A percentile compares a stretch with the other conserved stretches of the same genome.
These are phyloP conservation scores for Dinothrombium tinctorium DNA, from an alignment of 1,140 invertebrate genomes.

Conservation along the genomic window DNA sequence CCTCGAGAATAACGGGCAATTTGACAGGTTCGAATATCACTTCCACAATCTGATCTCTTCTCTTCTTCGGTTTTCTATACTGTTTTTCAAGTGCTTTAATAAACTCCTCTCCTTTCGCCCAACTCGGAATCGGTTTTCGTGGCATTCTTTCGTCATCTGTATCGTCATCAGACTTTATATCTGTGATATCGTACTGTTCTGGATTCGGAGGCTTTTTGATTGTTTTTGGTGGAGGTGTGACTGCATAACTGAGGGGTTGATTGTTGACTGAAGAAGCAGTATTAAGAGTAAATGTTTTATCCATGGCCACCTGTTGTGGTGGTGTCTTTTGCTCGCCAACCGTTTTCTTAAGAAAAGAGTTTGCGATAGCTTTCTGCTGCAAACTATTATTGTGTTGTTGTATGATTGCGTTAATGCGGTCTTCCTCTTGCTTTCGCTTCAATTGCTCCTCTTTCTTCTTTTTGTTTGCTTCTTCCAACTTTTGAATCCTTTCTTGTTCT, in stretches of 20 bases:
- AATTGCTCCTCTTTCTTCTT: background rate
- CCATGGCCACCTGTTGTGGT: background rate
- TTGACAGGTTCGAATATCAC: background rate
- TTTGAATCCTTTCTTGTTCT: background rate
- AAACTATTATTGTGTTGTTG: background rate
- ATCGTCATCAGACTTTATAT: conserved; percentile 2
- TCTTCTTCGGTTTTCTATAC: background rate
- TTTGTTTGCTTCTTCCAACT: background rate
- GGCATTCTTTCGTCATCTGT: background rate
- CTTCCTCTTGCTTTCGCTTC: background rate
- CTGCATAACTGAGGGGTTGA: no score
- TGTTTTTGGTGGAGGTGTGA: no score
- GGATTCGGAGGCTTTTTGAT: background rate
- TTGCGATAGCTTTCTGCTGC: background rate
- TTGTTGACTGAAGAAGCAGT: background rate
- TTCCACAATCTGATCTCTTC: background rate
- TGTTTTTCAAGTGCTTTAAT: background rate
- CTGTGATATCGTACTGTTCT: conserved; percentile 1
- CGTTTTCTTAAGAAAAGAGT: background rate
- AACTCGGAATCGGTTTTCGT: background rate
- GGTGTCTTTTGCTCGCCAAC: background rate
- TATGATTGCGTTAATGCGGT: background rate
- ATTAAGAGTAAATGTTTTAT: background rate
- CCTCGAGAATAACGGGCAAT: background rate
- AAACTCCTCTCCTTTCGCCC: conserved; percentile 1